Base-by-base conservation (phyloP, 2,888 invertebrate species). In the Lepidonotus clava region DNA sequence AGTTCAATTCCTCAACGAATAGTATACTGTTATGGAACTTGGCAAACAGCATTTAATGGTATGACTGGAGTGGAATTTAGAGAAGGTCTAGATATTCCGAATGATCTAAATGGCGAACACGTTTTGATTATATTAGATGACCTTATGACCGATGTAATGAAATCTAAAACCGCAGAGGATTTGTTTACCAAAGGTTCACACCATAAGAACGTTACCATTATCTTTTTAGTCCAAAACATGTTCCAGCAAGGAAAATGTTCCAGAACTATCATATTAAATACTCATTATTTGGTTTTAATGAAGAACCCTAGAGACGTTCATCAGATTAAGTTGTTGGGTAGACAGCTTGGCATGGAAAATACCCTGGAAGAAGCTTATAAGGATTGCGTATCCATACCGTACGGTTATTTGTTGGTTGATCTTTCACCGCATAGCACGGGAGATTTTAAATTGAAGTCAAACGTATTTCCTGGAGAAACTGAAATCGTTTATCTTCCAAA, bases 161-260 rank as follows among this genome's bases (percentile, higher is more conserved):
- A 56, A 32, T 46, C 77, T 11, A 5, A 24, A 40, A 4, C n/a
- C 21, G 77, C 41, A 6, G 84, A 76, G 40, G 18, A 83, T 36
- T 36, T 84, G 85, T 84, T 84, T 84, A 84, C 83, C 14, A 36
- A 40, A 41, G 46, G 41, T 4, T 67, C 80, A n/a, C 86, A 80
- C 34, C 86, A 86, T 36, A n/a, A 41, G 5, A 24, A 86, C 4
- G 24, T 67, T 4, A 76, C 46, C 1, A 51, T 86, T n/a, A 80
- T 86, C 4, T 76, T 46, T 76, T 1, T 86, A 14, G 2, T 53
- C 1, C 86, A 86, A 86, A 86, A 86, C 32, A 14, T 86, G 4
- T 86, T 84, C 71, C 85, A 56, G 28, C 56, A 84, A 84, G 85
- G 76, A 76, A 76, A 76, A 18, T 24, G 36, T 66, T 32, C 40